Evolutionary conservation across 2,888 invertebrate species (phyloP), one percentile per base, ranked within the genome.

Genomic region (Netelia melanura): DNA sequence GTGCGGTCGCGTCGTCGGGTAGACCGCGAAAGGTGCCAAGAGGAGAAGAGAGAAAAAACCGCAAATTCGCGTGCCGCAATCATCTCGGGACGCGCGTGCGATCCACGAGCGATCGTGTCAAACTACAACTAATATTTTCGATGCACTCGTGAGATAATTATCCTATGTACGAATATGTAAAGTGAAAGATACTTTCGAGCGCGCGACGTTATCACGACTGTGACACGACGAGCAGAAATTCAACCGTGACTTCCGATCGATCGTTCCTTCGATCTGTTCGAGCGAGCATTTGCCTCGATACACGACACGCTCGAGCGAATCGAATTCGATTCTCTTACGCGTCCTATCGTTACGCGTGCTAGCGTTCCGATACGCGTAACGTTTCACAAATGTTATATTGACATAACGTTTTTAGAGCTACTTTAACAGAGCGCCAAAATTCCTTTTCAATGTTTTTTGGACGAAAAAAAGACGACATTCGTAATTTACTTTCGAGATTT

Each of bases 261-360:
- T 67, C 67, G 81, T 77, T 72, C 30, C 77, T 84, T 84, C 81
- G 81, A 84, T 84, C 76, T 81, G 81, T 83, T 70, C 58, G 83
- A 83, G 79, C 61, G 83, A 80, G 10, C 80, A 65, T 71, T 54
- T 58, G 58, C 61, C 25, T 78, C 52, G 14, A 58, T 64, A 75
- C 65, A 76, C 65, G 72, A 65, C 52, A 71, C 80, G 80, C 80
- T 83, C 71, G 75, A 71, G 71, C 30, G 83, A 71, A 65, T 71
- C 71, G 65, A 75, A 75, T 64, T 6, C 76, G 48, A 58, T 64
- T 38, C 64, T 62, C 64, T 71, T 38, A 30, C 38, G 38, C 38
- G 38, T 6, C 6, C 38, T 38, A 38, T 38, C 38, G 6, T 38
- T 38, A 38, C 6, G 38, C 38, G 38, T 6, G 6, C 6, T 38